Conservation (phyloP, 2,797 vertebrate species). For the Remorina albescens region DNA sequence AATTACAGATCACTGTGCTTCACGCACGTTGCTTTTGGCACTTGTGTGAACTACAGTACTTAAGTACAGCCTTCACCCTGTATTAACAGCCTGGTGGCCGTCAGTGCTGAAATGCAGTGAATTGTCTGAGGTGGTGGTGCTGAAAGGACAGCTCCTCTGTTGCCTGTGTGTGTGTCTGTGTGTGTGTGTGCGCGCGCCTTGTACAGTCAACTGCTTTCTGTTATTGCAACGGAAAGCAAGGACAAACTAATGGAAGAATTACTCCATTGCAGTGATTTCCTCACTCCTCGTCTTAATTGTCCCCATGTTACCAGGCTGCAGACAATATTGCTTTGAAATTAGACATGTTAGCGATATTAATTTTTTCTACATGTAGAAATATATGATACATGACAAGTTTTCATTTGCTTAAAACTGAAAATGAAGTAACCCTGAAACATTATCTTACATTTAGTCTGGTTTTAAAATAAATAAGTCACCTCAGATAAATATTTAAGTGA, state of each 20-base stretch:
- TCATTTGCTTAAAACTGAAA: not conserved
- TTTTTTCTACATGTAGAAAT: not conserved
- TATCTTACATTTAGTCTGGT: not conserved
- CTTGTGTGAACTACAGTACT: conserved; percentile 46
- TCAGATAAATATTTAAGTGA: not conserved
- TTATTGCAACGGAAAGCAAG: conserved; percentile 57
- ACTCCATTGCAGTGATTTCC: conserved; percentile 54
- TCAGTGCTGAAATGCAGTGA: conserved; percentile 47
- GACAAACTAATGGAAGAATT: conserved; percentile 57
- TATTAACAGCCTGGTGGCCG: conserved; percentile 46
- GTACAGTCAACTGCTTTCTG: conserved; percentile 31
- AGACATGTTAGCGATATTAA: conserved; percentile 4
- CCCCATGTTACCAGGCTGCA: conserved; percentile 41
- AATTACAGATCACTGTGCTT: conserved; percentile 64
- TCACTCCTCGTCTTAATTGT: conserved; percentile 29
- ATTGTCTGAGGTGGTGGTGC: conserved; percentile 69
- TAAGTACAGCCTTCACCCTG: conserved; percentile 41
- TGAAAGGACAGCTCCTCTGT: conserved; percentile 83
- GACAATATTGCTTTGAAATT: conserved; percentile 29
- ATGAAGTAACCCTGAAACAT: no score
- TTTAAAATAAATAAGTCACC: not conserved
- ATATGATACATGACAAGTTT: not conserved
- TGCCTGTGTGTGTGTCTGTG: not conserved
- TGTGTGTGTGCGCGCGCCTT: no score
- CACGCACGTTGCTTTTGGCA: conserved; percentile 59